These are phyloP conservation scores for Sakesphorus luctuosus DNA, from an alignment of 2,113 vertebrate species.

Conservation along the genomic window DNA sequence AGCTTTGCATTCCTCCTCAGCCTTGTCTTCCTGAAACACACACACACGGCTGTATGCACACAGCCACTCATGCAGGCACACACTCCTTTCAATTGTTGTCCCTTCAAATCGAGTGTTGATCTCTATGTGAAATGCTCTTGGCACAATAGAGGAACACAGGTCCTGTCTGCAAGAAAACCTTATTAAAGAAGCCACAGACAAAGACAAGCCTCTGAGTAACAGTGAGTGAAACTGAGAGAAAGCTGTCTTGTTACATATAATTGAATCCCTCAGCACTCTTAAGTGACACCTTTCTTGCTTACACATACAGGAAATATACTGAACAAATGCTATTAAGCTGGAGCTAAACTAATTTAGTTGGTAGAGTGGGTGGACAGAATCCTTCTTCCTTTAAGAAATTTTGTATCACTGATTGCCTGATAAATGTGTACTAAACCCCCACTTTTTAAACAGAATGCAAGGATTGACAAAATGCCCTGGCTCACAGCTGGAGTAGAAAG, in stretches of 20 bases:
- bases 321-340: conserved; percentile 59
- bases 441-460: conserved; percentile 10
- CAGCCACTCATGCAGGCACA: background rate
- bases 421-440: conserved; percentile 15
- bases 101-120: conserved; percentile 32
- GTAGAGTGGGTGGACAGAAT: conserved; percentile 40
- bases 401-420: conserved; percentile 37
- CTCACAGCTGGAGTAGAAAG: conserved; percentile 13
- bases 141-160: background rate
- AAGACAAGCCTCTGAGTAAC: background rate
- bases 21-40: background rate
- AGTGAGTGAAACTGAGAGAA: conserved; percentile 10
- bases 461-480: background rate
- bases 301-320: conserved; percentile 65
- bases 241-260: conserved; percentile 56
- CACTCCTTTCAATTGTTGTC: background rate
- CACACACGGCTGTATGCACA: background rate
- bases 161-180: conserved; percentile 13
- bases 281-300: conserved; percentile 63
- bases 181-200: background rate
- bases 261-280: conserved; percentile 46
- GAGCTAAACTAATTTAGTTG: conserved; percentile 56
- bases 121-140: conserved; percentile 5
- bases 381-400: conserved; percentile 58
- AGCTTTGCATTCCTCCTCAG: background rate